Evolutionary conservation across 2,888 invertebrate genomes (phyloP).

Genomic region (Trissolcus japonicus): DNA sequence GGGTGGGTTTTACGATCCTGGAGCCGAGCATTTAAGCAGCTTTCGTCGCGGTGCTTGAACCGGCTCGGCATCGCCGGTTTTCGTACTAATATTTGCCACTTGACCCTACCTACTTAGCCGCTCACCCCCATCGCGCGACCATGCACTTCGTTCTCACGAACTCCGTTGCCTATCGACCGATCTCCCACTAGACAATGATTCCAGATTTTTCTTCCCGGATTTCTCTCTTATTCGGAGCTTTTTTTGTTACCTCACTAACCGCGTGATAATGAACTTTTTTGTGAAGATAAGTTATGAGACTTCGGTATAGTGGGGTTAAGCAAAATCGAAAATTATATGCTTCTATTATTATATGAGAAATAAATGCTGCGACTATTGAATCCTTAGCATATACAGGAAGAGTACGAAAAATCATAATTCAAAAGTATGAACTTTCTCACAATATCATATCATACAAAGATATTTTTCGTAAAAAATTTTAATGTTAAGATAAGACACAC

Average conservation of each 20-base stretch:
- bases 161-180: conserved; percentile 31
- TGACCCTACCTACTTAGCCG: conserved; percentile 66
- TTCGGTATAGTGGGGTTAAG: too few species aligned
- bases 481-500: too few species aligned
- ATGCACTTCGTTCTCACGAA: conserved; percentile 45
- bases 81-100: conserved; percentile 76
- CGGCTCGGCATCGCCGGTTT: conserved; percentile 71
- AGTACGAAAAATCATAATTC: too few species aligned
- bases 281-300: background rate
- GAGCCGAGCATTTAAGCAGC: conserved; percentile 72
- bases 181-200: conserved; percentile 28
- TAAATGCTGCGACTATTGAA: too few species aligned
- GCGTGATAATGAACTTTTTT: background rate
- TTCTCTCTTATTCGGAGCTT: background rate
- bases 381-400: too few species aligned
- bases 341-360: too few species aligned
- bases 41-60: conserved; percentile 70
- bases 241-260: conserved; percentile 5
- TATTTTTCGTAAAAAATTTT: too few species aligned
- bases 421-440: too few species aligned
- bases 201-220: conserved; percentile 13
- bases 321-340: too few species aligned
- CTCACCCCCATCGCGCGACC: conserved; percentile 52
- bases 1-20: conserved; percentile 58
- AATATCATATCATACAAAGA: too few species aligned